phyloP scores from a whole-genome alignment of 2,888 invertebrate genomes.

The Glyphotaelius pellucidus region DNA sequence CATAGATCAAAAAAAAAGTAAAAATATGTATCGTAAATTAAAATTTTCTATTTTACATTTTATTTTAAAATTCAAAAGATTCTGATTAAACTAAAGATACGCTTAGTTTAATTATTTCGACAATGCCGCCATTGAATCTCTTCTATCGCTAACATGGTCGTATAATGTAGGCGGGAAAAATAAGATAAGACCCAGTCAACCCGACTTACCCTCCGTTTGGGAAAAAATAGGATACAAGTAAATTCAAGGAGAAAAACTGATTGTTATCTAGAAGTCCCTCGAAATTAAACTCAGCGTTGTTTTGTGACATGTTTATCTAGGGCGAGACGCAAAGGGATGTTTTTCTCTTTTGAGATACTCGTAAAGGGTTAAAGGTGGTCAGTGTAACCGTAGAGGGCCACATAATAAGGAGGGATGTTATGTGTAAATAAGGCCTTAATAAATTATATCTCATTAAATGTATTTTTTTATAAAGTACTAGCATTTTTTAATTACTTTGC shows the following conservation, averaged over 20 bases:
- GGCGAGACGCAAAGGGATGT: neutral
- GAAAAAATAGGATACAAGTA: neutral
- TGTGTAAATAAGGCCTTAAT: neutral
- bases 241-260: neutral
- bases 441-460: neutral
- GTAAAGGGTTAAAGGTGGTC: neutral
- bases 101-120: neutral
- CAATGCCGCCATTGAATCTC: neutral
- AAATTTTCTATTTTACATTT: no score
- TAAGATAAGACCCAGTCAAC: neutral
- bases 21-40: no score
- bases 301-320: conserved; percentile 2
- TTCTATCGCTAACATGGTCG: neutral
- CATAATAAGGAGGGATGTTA: neutral
- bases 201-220: neutral
- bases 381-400: neutral
- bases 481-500: neutral
- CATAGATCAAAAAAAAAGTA: no score
- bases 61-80: neutral
- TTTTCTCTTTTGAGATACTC: neutral
- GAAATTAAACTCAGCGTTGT: neutral
- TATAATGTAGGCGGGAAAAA: neutral
- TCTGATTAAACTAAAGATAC: neutral
- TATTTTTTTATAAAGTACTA: neutral
- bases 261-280: neutral